Percentiles rank a stretch among this genome's conserved stretches.
phyloP scores from a whole-genome alignment of 2,888 invertebrate species.

The Gryllus longicercus region DNA sequence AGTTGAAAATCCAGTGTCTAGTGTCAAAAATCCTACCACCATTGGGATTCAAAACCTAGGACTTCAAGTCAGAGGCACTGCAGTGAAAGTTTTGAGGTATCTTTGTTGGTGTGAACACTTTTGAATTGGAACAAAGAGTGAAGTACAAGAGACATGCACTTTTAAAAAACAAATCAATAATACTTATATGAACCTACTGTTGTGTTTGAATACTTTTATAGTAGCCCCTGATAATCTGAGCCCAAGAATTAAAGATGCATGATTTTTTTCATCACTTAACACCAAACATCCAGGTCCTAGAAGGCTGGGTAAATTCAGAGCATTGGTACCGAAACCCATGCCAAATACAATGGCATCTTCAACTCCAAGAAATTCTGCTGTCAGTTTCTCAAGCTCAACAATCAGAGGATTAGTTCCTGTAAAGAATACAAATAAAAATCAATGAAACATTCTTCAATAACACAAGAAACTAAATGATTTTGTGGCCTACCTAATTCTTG shows the following conservation, averaged over 20 bases:
- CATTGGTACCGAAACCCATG: conserved; percentile 98
- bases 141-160: too few relatives aligned
- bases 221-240: conserved; percentile 80
- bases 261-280: conserved; percentile 94
- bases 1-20: too few relatives aligned
- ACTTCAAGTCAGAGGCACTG: too few relatives aligned
- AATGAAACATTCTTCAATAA: too few relatives aligned
- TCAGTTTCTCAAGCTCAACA: conserved; percentile 72
- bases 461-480: too few relatives aligned
- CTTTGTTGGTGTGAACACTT: too few relatives aligned
- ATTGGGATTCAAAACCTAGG: too few relatives aligned
- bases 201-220: conserved; percentile 84
- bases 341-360: conserved; percentile 94
- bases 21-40: too few relatives aligned
- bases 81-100: too few relatives aligned
- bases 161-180: too few relatives aligned
- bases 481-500: conserved; percentile 69
- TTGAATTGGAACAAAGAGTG: too few relatives aligned
- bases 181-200: conserved; percentile 52
- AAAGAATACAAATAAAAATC: conserved; percentile 19
- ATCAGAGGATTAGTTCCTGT: conserved; percentile 63
- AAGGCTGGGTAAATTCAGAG: conserved; percentile 85
- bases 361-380: conserved; percentile 84
- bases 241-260: conserved; percentile 93
- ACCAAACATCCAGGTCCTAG: conserved; percentile 81